A percentile compares a stretch with the other conserved stretches of the same genome.
Conservation (phyloP, 2,113 vertebrate species). For the Cervus canadensis region DNA sequence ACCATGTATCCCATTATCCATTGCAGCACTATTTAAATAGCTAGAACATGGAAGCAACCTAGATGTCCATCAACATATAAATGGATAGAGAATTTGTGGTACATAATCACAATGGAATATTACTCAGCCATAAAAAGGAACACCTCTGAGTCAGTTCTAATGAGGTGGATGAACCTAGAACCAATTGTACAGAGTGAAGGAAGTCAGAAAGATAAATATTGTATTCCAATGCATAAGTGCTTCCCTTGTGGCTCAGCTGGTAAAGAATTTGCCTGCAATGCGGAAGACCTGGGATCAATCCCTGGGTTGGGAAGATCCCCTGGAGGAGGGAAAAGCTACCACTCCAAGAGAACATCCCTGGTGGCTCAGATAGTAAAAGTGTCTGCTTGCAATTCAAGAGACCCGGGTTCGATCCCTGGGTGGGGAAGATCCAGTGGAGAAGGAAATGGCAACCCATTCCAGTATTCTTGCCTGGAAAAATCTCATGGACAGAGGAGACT, state of each 20-base stretch:
- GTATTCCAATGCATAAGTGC: background rate
- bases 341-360: background rate
- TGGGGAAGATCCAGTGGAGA: background rate
- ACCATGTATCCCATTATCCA: background rate
- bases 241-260: background rate
- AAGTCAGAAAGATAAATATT: background rate
- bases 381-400: rapidly evolving
- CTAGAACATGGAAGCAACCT: background rate
- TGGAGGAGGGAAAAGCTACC: background rate
- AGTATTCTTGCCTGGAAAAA: background rate
- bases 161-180: background rate
- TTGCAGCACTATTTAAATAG: background rate
- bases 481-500: background rate
- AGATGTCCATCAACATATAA: background rate
- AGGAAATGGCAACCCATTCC: background rate
- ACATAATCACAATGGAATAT: background rate
- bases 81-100: background rate
- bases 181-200: background rate
- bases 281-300: rapidly evolving
- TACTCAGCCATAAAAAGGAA: background rate
- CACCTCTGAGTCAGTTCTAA: background rate
- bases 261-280: background rate
- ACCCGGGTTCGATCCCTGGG: rapidly evolving
- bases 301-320: background rate
- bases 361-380: background rate